These are phyloP conservation scores for Rapana venosa DNA, from an alignment of 2,888 invertebrate species.

Conservation along the genomic window DNA sequence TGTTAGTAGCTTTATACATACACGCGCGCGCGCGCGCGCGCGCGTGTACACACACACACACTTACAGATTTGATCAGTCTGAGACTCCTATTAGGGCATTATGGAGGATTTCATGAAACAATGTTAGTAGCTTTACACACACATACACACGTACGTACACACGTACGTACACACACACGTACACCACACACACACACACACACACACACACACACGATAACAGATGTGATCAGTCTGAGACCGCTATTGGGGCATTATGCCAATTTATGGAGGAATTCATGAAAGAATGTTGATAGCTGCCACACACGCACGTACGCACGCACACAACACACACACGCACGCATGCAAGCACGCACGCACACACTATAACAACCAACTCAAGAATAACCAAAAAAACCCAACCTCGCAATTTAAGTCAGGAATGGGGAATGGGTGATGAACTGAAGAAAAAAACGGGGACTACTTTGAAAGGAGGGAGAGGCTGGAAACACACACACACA, in stretches of 20 bases:
- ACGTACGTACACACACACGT: background rate
- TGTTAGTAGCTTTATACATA: background rate
- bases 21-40: background rate
- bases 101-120: background rate
- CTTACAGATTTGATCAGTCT: background rate
- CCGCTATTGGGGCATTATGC: too few relatives aligned
- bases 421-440: too few relatives aligned
- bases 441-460: background rate
- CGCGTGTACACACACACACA: conserved; percentile 1
- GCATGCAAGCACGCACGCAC: background rate
- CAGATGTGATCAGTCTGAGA: background rate
- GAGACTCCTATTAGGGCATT: background rate
- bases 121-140: background rate
- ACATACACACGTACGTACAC: background rate
- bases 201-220: background rate
- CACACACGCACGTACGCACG: background rate
- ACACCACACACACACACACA: background rate
- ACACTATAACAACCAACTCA: background rate
- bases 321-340: too few relatives aligned
- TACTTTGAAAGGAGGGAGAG: background rate
- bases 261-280: too few relatives aligned
- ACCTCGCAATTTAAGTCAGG: background rate
- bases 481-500: background rate
- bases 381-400: background rate
- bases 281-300: too few relatives aligned